phyloP scores from a whole-genome alignment of 2,113 vertebrate genomes.

The rat (Rattus norvegicus) region GRCr8 NC_086020.1:238429001-238429500 shows the following conservation, averaged over 20 bases:
- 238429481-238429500: not conserved
- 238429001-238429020: slow-evolving; percentile 57
- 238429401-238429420: not conserved
- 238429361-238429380: slow-evolving; percentile 13
- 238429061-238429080: not conserved
- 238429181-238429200: not conserved
- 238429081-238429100: not conserved
- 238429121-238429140: not conserved
- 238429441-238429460: slow-evolving; percentile 25
- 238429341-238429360: not conserved
- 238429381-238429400: not conserved
- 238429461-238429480: not conserved
- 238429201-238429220: slow-evolving; percentile 16
- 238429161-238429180: slow-evolving; percentile 40
- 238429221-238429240: slow-evolving; percentile 6
- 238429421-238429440: not conserved
- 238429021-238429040: slow-evolving; percentile 31
- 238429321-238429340: not conserved
- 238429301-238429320: not conserved
- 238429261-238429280: slow-evolving; percentile 21
- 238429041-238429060: slow-evolving; percentile 5
- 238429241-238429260: not conserved
- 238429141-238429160: slow-evolving; percentile 1
- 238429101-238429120: not conserved
- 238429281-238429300: not conserved